Conservation (phyloP, 2,888 invertebrate genomes). For the Eilema depressum region DNA sequence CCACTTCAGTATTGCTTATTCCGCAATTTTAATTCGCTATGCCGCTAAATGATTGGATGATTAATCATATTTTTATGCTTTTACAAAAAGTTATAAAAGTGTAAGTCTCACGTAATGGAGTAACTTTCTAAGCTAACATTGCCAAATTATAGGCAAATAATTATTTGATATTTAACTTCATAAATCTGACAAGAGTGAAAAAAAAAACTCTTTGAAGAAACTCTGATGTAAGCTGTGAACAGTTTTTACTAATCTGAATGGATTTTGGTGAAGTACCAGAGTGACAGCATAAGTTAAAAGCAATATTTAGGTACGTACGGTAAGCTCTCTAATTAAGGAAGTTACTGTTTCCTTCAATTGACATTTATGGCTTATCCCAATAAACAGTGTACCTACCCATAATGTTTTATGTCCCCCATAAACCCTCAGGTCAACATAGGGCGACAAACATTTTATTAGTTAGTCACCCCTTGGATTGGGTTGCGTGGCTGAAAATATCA, state of each 20-base stretch:
- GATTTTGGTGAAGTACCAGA: background rate
- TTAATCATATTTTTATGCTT: slow-evolving; percentile 4
- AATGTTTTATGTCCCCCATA: slow-evolving; percentile 29
- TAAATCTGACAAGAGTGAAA: background rate
- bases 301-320: background rate
- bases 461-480: slow-evolving; percentile 5
- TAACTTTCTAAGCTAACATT: slow-evolving; percentile 2
- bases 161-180: background rate
- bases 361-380: slow-evolving; percentile 39
- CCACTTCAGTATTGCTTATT: background rate
- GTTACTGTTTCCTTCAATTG: slow-evolving; percentile 42
- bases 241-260: background rate
- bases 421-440: slow-evolving; percentile 8
- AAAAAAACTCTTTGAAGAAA: background rate
- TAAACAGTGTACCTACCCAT: slow-evolving; percentile 20
- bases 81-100: slow-evolving; percentile 4
- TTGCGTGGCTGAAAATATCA: background rate
- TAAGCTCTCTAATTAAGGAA: slow-evolving; percentile 35
- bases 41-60: slow-evolving; percentile 4
- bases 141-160: slow-evolving; percentile 2
- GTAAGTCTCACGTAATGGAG: background rate
- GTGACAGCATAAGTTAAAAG: background rate
- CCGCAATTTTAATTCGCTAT: slow-evolving; percentile 1
- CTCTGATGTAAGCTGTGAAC: background rate
- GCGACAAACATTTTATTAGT: slow-evolving; percentile 9